A percentile compares a stretch with the other conserved stretches of the same genome.
Evolutionary conservation across 2,113 vertebrate species (phyloP).

Genomic region (Perca schrenkii): DNA sequence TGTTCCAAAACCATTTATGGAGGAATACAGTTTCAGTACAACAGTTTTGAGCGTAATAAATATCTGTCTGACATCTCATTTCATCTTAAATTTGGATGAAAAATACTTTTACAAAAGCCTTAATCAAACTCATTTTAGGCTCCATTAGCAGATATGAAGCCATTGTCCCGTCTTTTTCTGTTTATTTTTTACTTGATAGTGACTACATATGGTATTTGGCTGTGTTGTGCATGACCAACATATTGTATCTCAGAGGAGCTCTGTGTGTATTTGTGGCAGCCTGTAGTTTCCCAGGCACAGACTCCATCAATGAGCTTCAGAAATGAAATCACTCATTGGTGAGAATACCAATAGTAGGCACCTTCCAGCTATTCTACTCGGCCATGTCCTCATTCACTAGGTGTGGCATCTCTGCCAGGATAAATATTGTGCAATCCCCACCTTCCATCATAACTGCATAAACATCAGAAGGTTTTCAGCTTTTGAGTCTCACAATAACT

Average conservation of each 20-base stretch:
- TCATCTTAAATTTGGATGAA: too few relatives aligned
- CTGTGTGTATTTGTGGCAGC: neutral
- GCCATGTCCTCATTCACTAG: neutral
- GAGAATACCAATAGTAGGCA: neutral
- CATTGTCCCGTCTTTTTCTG: too few relatives aligned
- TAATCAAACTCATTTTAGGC: too few relatives aligned
- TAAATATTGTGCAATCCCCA: neutral
- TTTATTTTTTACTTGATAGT: too few relatives aligned
- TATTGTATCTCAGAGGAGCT: neutral
- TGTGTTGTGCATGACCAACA: neutral
- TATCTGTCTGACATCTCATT: too few relatives aligned
- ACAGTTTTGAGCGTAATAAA: too few relatives aligned
- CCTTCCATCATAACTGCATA: neutral
- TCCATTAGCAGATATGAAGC: too few relatives aligned
- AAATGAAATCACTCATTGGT: neutral
- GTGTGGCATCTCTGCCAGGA: too few relatives aligned
- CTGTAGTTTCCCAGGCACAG: neutral
- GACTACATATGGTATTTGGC: neutral
- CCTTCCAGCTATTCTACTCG: neutral
- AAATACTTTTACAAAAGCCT: too few relatives aligned
- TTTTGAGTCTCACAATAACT: too few relatives aligned
- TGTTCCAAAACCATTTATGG: too few relatives aligned
- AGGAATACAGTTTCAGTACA: too few relatives aligned
- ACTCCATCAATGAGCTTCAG: slow-evolving; percentile 9
- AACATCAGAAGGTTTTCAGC: neutral